phyloP scores from a whole-genome alignment of 1,140 invertebrate genomes.

The Cherax destructor region DNA sequence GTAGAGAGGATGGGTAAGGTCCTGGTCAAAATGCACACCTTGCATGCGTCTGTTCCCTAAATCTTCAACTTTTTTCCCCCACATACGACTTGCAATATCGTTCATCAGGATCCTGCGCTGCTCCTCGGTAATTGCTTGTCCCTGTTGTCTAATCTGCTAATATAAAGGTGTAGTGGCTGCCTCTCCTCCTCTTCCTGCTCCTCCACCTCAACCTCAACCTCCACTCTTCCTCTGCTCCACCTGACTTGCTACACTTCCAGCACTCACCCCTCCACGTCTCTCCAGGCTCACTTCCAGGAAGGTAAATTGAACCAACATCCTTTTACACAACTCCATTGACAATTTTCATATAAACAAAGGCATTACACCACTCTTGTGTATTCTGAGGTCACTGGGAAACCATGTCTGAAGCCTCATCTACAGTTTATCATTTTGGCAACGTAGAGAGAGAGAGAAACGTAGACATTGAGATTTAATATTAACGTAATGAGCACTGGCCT shows the following conservation, averaged over 20 bases:
- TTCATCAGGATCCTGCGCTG: slow-evolving; percentile 7
- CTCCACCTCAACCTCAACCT: background rate
- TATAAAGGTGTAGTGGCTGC: background rate
- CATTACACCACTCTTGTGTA: too few species aligned
- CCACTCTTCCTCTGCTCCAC: background rate
- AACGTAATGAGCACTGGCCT: too few species aligned
- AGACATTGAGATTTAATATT: too few species aligned
- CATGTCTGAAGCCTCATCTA: too few species aligned
- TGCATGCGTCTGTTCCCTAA: slow-evolving; percentile 28
- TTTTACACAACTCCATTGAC: too few species aligned
- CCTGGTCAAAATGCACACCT: background rate
- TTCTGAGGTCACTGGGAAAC: too few species aligned
- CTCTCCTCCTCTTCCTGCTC: background rate
- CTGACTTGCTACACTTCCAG: background rate
- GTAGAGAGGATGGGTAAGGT: background rate
- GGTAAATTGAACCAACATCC: too few species aligned
- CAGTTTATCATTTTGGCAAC: too few species aligned
- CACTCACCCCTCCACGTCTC: background rate
- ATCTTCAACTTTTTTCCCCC: background rate
- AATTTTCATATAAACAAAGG: too few species aligned
- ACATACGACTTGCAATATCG: slow-evolving; percentile 33
- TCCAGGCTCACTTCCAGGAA: background rate
- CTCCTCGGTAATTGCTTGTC: slow-evolving; percentile 30
- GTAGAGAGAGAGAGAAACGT: too few species aligned
- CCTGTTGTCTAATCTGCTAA: slow-evolving; percentile 32